Base-by-base conservation (phyloP, 2,888 invertebrate genomes). In the Hypselothyrea guttata region DNA sequence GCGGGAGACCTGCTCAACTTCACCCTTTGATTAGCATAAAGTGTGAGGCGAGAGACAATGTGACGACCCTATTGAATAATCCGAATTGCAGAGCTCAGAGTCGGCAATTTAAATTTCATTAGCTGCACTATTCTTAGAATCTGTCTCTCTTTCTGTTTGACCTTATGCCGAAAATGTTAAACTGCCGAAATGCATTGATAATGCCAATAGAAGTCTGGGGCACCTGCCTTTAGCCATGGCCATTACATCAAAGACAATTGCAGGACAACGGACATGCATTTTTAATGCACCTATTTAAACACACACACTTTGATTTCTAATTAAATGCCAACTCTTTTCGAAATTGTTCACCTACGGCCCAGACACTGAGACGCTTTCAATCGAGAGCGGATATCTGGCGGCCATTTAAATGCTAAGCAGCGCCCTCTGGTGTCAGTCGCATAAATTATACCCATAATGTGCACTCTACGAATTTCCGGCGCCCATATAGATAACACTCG, bases 321-420 rank as follows among this genome's bases (percentile, higher is more conserved):
- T 78, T 81, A 78, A 78, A 84, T 16, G 33, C 37, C 74, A 73
- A 76, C 84, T 77, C 82, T 73, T 78, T 81, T 55, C n/a, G 35
- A 28, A 12, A 41, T 41, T 44, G 44, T 53, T 47, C 51, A 38
- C 47, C 28, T 16, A 18, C 33, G 12, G 37, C 12, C 49, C 55
- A 68, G 73, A 71, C 73, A 57, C 7, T 27, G 33, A 34, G 69
- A 52, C 71, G 63, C 58, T 53, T 11, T 13, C 9, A 65, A 58
- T 30, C 42, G 22, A 56, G 62, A 72, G 67, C 78, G 84, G 78
- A 84, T 84, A 78, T 77, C 75, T 84, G 63, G 44, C 58, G 60
- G 35, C 66, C 75, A 78, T 78, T 82, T 71, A 81, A 81, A 84
- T 78, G 84, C 78, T 84, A 78, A 78, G 48, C 71, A 81, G 78